Evolutionary conservation across 2,888 invertebrate species (phyloP).

Genomic region (Lasioglossum pauxillum): DNA sequence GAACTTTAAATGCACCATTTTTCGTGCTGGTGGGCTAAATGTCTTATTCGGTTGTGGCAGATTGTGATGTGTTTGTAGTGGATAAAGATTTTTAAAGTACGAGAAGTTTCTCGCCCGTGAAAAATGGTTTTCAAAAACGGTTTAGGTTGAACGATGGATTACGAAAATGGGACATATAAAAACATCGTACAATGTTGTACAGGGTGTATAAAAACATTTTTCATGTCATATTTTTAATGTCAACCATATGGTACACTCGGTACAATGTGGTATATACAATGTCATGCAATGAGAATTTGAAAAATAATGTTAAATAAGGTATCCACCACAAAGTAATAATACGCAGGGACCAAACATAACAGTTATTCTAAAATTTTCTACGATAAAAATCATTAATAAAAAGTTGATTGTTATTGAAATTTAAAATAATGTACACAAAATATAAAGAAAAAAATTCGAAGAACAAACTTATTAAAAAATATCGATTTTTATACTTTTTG

Average conservation of each 20-base stretch:
- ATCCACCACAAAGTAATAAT: neutral
- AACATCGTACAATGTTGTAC: neutral
- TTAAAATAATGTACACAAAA: too few species aligned
- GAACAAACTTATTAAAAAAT: too few species aligned
- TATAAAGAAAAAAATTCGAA: too few species aligned
- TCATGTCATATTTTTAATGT: neutral
- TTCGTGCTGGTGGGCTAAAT: neutral
- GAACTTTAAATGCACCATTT: neutral
- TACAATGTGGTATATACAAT: neutral
- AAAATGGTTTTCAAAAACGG: neutral
- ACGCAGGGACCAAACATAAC: neutral
- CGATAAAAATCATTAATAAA: too few species aligned
- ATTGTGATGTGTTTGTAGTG: neutral
- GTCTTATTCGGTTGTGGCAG: neutral
- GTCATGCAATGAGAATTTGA: neutral
- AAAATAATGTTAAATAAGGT: neutral
- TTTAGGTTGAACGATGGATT: neutral
- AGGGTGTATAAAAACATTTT: neutral
- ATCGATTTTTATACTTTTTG: too few species aligned
- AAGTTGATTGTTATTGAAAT: too few species aligned
- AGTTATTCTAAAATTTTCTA: too few species aligned
- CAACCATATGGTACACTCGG: neutral
- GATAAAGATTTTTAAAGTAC: neutral
- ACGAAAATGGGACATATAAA: neutral
- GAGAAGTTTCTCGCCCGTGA: neutral